A percentile compares a stretch with the other conserved stretches of the same genome.
Evolutionary conservation across 2,888 invertebrate genomes (phyloP).

Genomic region (Conomelus anceps): DNA sequence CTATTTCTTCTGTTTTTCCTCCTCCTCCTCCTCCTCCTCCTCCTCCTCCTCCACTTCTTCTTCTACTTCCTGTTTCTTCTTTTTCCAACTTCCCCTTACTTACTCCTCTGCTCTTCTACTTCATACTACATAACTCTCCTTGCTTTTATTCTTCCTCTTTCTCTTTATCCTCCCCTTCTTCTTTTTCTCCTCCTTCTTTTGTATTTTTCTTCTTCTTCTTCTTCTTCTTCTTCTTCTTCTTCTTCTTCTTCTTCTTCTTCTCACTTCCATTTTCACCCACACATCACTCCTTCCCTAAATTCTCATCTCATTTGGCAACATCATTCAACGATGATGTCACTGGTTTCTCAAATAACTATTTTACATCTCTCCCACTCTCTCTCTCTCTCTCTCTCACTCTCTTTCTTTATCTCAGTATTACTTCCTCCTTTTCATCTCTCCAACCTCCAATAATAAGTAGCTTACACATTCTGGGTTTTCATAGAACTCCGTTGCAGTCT

Average conservation of each 20-base stretch:
- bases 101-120: too few species aligned
- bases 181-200: background rate
- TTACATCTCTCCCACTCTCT: background rate
- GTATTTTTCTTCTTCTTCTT: background rate
- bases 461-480: background rate
- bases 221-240: background rate
- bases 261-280: background rate
- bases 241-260: background rate
- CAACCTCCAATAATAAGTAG: background rate
- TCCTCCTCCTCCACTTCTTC: background rate
- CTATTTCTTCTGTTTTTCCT: background rate
- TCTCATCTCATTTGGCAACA: background rate
- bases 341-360: background rate
- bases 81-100: too few species aligned
- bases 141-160: background rate
- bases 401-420: background rate
- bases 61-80: background rate
- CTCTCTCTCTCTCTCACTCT: background rate
- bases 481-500: background rate
- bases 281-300: too few species aligned
- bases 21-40: background rate
- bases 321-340: too few species aligned
- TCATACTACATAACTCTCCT: too few species aligned
- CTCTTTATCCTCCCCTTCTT: background rate
- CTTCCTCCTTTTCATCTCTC: background rate